Base-by-base conservation (phyloP, 1,140 invertebrate genomes). In the Littorina saxatilis region DNA sequence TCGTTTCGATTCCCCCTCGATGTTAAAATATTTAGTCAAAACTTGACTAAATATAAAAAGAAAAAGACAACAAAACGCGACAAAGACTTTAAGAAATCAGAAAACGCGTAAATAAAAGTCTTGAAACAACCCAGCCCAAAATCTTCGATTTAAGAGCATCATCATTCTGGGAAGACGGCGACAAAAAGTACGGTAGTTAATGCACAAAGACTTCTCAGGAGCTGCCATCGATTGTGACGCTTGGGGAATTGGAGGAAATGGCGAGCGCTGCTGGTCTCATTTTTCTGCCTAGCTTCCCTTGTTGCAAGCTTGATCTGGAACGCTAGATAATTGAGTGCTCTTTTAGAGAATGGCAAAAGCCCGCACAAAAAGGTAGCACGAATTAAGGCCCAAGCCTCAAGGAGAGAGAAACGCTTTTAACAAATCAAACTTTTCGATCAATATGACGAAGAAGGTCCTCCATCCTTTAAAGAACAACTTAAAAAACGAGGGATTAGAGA, bases 391-490 rank as follows among this genome's bases (percentile, higher is more conserved):
- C n/a, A 23, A 76, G 74, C 74, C 47, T 76, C 20, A 58, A 76
- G 74, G 74, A 76, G 39, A 76, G 39, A 78, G 55, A 61, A 78
- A 43, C 76, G 76, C 76, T 78, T 78, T 78, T 78, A 78, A 78
- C 58, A 78, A 78, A 78, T 78, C 76, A 78, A 78, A 78, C 63
- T 58, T n/a, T 63, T 63, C 76, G 76, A 78, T 78, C 76, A 78
- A 43, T 61, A 63, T 9, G 4, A 39, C 52, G 39, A 39, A n/a
- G n/a, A 29, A 63, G 76, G 9, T 58, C 39, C 32, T 17, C 29
- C 35, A 4, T 20, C 61, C 3, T 15, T 32, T 17, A 73, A 73
- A 39, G 23, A 73, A 50, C 37, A 73, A 50, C 32, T 32, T 40
- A 43, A 40, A 32, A 73, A 50, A 50, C 9, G 4, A 27, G n/a